phyloP scores from a whole-genome alignment of 2,797 vertebrate species.

The Steatocranus sp. region DNA sequence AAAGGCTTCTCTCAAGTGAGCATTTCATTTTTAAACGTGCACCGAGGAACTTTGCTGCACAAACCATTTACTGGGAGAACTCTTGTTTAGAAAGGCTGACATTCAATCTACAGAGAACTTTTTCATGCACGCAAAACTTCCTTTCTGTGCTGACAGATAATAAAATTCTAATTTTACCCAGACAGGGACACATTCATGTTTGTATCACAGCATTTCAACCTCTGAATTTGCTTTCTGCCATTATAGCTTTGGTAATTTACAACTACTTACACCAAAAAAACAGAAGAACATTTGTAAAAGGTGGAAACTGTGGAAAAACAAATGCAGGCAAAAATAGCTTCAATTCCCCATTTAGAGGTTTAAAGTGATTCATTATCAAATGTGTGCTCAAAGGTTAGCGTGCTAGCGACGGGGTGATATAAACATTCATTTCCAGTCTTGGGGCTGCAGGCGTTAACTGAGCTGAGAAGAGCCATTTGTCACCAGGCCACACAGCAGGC shows the following conservation, averaged over 20 bases:
- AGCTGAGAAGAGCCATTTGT: constrained; percentile 72
- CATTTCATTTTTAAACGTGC: constrained; percentile 54
- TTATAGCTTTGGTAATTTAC: constrained; percentile 30
- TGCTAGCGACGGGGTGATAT: constrained; percentile 59
- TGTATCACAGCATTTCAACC: constrained; percentile 25
- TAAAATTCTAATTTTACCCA: constrained; percentile 31
- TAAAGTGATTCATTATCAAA: constrained; percentile 74
- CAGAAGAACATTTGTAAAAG: neutral
- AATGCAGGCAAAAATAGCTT: constrained; percentile 45
- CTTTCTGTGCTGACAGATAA: neutral
- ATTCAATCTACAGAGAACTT: constrained; percentile 34
- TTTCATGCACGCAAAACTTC: constrained; percentile 25
- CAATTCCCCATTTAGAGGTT: constrained; percentile 49
- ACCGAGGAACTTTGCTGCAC: constrained; percentile 41
- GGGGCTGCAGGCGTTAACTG: constrained; percentile 57
- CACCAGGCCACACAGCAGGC: constrained; percentile 69
- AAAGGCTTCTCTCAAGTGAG: constrained; percentile 51
- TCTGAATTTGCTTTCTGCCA: constrained; percentile 43
- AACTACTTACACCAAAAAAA: constrained; percentile 3
- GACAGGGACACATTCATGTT: constrained; percentile 35
- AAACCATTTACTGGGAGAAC: constrained; percentile 22
- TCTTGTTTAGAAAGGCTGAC: constrained; percentile 39
- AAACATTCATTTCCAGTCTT: constrained; percentile 74
- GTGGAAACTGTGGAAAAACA: constrained; percentile 38
- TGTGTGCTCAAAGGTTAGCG: constrained; percentile 78